phyloP scores from a whole-genome alignment of 2,113 vertebrate species.

The Chionodraco myersi region DNA sequence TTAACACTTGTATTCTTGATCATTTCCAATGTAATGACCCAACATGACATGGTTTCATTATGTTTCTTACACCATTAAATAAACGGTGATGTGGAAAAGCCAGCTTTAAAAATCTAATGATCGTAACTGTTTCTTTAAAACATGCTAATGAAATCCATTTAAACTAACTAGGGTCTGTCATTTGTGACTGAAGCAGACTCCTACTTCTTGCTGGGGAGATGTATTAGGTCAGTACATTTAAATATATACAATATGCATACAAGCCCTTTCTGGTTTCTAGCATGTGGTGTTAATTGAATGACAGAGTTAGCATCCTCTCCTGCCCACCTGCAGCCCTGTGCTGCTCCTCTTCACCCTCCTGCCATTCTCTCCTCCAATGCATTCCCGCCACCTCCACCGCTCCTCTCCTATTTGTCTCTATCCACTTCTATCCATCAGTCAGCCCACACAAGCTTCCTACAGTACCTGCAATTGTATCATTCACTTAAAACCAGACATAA shows the following conservation, averaged over 20 bases:
- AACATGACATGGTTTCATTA: neutral
- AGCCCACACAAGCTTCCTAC: constrained; percentile 46
- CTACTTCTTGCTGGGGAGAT: neutral
- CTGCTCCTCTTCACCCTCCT: constrained; percentile 40
- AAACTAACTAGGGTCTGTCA: neutral
- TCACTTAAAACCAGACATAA: constrained; percentile 31
- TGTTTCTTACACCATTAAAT: neutral
- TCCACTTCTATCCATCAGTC: constrained; percentile 24
- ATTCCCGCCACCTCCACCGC: constrained; percentile 27
- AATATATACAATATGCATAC: neutral
- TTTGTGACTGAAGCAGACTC: neutral
- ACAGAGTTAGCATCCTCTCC: constrained; percentile 29
- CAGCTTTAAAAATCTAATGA: neutral
- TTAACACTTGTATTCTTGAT: neutral
- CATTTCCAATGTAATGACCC: neutral
- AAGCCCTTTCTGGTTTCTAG: constrained; percentile 1
- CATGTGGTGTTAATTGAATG: constrained; percentile 45
- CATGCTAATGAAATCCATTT: neutral
- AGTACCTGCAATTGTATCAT: constrained; percentile 36
- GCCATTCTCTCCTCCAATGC: constrained; percentile 22
- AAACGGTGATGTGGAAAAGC: neutral
- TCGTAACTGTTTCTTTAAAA: neutral
- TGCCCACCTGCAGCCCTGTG: constrained; percentile 34
- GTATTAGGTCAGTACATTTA: neutral
- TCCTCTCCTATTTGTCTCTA: neutral